Percentiles rank a stretch among this genome's conserved stretches.
Evolutionary conservation across 2,113 vertebrate genomes (phyloP).

Genomic region (Pontoporia blainvillei): DNA sequence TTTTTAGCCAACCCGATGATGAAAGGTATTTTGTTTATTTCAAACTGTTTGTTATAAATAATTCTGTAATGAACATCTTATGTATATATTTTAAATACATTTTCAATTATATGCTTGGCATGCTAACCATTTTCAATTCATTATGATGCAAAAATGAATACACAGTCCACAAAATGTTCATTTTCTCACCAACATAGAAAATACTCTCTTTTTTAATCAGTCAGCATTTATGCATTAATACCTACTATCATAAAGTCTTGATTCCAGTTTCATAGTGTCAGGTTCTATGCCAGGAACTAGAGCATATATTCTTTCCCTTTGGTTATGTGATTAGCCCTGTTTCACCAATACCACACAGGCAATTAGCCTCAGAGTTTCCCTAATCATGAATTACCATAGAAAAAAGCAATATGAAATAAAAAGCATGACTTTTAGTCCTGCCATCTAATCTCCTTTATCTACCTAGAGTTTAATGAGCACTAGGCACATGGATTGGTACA

Average conservation of each 20-base stretch:
- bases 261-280: not conserved
- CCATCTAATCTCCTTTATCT: not conserved
- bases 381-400: not conserved
- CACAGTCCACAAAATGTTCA: not conserved
- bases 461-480: constrained; percentile 7
- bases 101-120: not conserved
- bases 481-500: not conserved
- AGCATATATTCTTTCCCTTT: not conserved
- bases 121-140: not conserved
- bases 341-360: not conserved
- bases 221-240: not conserved
- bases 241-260: not conserved
- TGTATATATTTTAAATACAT: not conserved
- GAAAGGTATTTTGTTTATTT: not conserved
- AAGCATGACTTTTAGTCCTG: not conserved
- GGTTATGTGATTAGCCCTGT: not conserved
- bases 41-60: not conserved
- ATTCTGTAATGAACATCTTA: not conserved
- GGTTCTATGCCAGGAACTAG: not conserved
- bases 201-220: not conserved
- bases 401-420: not conserved
- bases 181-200: not conserved
- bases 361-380: not conserved
- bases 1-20: not conserved
- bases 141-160: not conserved